These are phyloP conservation scores for Drosophila littoralis DNA, from an alignment of 1,140 invertebrate species.

Conservation along the genomic window DNA sequence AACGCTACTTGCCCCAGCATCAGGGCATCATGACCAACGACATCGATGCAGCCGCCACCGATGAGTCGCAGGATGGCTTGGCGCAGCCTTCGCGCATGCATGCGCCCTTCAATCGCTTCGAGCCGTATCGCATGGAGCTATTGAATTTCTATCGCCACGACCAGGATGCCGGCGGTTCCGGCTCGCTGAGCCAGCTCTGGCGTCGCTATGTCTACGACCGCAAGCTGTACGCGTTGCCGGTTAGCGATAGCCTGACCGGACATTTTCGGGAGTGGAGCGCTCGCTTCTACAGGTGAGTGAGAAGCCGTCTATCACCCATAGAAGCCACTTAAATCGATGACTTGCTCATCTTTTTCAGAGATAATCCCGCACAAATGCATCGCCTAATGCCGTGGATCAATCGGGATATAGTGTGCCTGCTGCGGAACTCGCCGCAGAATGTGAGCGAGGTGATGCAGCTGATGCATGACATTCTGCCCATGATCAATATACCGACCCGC, in stretches of 20 bases:
- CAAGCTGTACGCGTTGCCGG: conserved; percentile 89
- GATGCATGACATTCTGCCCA: conserved; percentile 89
- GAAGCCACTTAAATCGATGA: too few relatives aligned
- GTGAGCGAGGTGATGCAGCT: conserved; percentile 88
- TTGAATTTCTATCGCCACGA: conserved; percentile 75
- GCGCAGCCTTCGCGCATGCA: conserved; percentile 12
- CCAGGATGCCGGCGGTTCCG: conserved; percentile 48
- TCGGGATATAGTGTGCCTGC: conserved; percentile 90
- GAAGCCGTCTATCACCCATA: not conserved
- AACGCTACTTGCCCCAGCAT: conserved; percentile 55
- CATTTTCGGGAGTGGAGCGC: conserved; percentile 90
- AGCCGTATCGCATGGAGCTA: conserved; percentile 69
- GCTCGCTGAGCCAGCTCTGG: conserved; percentile 76
- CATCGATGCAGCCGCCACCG: conserved; percentile 43
- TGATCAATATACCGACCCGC: conserved; percentile 89
- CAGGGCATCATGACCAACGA: conserved; percentile 59
- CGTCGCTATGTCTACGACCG: conserved; percentile 91
- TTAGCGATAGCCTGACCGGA: conserved; percentile 87
- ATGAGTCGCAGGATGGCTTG: conserved; percentile 41
- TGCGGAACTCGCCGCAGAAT: conserved; percentile 87
- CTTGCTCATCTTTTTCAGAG: conserved; percentile 84
- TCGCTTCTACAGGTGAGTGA: conserved; percentile 88
- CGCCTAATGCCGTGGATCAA: conserved; percentile 95
- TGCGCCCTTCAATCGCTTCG: conserved; percentile 60
- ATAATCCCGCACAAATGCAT: conserved; percentile 91